Evolutionary conservation across 1,140 invertebrate genomes (phyloP).

Genomic region (Atopsyche davidsoni): DNA sequence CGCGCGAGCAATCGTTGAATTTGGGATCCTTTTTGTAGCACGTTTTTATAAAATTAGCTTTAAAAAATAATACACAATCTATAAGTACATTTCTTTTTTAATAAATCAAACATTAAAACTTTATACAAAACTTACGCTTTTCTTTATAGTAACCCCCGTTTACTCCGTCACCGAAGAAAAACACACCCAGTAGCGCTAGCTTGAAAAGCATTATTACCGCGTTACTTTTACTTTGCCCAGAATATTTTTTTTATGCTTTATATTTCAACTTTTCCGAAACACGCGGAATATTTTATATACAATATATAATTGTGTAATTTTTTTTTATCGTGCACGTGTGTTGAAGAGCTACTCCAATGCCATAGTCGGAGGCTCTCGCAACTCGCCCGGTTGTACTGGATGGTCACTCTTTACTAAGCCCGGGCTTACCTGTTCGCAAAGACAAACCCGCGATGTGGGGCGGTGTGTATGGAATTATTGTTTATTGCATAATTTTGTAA

Average conservation of each 20-base stretch:
- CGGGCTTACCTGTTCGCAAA: constrained; percentile 11
- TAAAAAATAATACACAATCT: constrained; percentile 32
- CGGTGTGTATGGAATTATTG: constrained; percentile 22
- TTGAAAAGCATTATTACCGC: constrained; percentile 15
- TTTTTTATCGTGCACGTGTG: too few species aligned
- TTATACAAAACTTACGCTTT: constrained; percentile 22
- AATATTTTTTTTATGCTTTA: too few species aligned
- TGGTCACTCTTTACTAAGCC: constrained; percentile 22
- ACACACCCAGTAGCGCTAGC: not conserved
- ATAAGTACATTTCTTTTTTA: not conserved
- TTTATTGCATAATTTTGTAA: constrained; percentile 26
- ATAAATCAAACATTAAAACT: not conserved
- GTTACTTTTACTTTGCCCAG: too few species aligned
- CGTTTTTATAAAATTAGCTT: constrained; percentile 59
- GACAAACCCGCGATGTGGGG: constrained; percentile 20
- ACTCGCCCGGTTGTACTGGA: constrained; percentile 19
- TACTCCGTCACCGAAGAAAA: constrained; percentile 4
- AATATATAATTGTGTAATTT: too few species aligned
- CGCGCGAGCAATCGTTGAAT: constrained; percentile 57
- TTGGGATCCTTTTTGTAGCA: constrained; percentile 55
- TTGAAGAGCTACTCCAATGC: too few species aligned
- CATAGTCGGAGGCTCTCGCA: too few species aligned
- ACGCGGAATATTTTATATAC: too few species aligned
- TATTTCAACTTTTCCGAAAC: too few species aligned
- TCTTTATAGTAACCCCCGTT: constrained; percentile 21